Evolutionary conservation across 2,113 vertebrate species (phyloP).

Genomic region (Chaetodon auriga): DNA sequence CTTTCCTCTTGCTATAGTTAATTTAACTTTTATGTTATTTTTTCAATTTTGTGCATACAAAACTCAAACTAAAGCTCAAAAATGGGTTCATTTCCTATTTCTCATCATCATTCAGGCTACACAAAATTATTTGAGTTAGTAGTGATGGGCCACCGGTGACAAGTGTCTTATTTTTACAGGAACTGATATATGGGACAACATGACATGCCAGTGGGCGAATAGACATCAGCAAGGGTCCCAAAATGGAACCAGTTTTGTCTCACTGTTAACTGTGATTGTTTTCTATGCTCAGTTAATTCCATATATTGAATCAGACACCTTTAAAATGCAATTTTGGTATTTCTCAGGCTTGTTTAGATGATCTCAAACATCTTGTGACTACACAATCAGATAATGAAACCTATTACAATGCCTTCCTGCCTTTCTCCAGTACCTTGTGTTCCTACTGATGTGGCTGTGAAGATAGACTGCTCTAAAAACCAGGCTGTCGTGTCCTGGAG

Average conservation of each 20-base stretch:
- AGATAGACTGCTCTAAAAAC: conserved; percentile 74
- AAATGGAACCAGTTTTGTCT: no score
- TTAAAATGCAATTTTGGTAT: not conserved
- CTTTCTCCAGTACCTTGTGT: conserved; percentile 81
- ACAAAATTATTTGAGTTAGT: not conserved
- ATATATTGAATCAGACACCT: not conserved
- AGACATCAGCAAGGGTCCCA: not conserved
- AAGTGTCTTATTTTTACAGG: no score
- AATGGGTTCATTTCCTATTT: not conserved
- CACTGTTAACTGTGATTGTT: not conserved
- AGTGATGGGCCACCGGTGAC: not conserved
- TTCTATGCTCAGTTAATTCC: not conserved
- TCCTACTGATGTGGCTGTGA: conserved; percentile 73
- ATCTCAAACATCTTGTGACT: not conserved
- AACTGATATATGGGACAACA: not conserved
- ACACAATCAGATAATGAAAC: not conserved
- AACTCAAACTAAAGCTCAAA: no score
- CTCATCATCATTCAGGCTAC: not conserved
- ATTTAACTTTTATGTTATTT: not conserved
- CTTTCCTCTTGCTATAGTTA: not conserved
- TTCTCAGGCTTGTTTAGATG: not conserved
- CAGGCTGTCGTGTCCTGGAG: conserved; percentile 79
- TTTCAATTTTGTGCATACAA: not conserved
- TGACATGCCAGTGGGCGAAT: not conserved
- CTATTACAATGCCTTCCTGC: not conserved